Evolutionary conservation across 2,888 invertebrate genomes (phyloP), one percentile per base, ranked within the genome.

Genomic region (Chesias legatella): DNA sequence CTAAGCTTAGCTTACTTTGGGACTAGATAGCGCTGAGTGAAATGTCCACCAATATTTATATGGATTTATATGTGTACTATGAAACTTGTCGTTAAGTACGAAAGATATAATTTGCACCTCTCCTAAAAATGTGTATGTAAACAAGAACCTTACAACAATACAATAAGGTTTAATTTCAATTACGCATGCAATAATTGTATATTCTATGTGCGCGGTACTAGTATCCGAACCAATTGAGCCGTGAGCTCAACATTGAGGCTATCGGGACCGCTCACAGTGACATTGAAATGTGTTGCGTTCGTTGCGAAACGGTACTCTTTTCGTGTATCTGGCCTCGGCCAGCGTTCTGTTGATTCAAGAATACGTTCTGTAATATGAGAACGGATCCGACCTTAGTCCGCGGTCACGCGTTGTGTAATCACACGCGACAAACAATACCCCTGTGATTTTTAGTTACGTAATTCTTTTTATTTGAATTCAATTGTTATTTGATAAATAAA

Each of bases 321-420:
- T 84, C 71, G 84, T 80, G 76, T 67, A 73, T 73, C 59, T 53
- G 67, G 66, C 55, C 84, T 77, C 77, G 73, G 77, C 73, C 70
- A 53, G 63, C 53, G 68, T 35, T 71, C 68, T 69, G 64, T 73
- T 80, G 82, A 85, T 82, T 79, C 82, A 85, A 84, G 85, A 85
- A 84, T 84, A 84, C 81, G 79, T 83, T 79, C 77, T 78, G 79
- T 80, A 83, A 84, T 83, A 85, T 81, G 84, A 84, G 86, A 85
- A 82, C 83, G 79, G 71, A 81, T 68, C 73, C 78, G 83, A 83
- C 86, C 86, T 85, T 67, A 62, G 71, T 82, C 85, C 79, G 83
- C 84, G 88, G 86, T 79, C 88, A 74, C 69, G 54, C 42, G 64
- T 88, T 85, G 82, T 77, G 84, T 82, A 84, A 86, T 69, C 61